Evolutionary conservation across 2,113 vertebrate genomes (phyloP).

Genomic region (Zosterops borbonicus): DNA sequence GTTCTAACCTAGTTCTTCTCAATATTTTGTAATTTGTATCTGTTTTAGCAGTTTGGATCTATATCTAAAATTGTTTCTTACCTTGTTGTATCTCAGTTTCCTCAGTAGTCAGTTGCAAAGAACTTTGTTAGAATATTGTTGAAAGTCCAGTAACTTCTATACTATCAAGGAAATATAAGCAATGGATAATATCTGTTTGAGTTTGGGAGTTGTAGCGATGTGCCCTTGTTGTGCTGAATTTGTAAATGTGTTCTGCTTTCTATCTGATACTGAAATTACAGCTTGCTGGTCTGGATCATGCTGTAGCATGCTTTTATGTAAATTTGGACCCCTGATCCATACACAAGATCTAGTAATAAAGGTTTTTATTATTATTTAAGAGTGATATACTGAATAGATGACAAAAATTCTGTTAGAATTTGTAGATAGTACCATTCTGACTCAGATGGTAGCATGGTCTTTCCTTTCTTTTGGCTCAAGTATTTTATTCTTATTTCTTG

Average conservation of each 20-base stretch:
- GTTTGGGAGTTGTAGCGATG: not conserved
- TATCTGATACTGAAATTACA: not conserved
- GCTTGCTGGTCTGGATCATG: not conserved
- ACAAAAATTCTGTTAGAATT: not conserved
- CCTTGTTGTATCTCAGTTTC: not conserved
- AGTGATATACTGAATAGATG: not conserved
- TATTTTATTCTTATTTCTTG: slow-evolving; percentile 7
- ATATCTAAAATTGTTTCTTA: not conserved
- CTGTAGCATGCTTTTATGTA: not conserved
- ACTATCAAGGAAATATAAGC: not conserved
- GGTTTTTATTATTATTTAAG: not conserved
- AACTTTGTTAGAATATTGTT: not conserved
- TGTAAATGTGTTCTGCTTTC: not conserved
- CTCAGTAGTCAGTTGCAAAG: not conserved
- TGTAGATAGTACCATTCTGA: not conserved
- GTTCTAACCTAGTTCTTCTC: not conserved
- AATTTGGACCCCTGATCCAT: not conserved
- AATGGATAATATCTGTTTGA: not conserved
- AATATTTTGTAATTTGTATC: not conserved
- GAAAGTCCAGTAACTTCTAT: not conserved
- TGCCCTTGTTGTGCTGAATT: not conserved
- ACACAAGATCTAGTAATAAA: not conserved
- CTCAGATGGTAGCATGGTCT: not conserved
- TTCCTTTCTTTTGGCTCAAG: not conserved
- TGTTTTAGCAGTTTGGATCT: not conserved